phyloP scores from a whole-genome alignment of 2,888 invertebrate species.

The Epicampocera succincta region DNA sequence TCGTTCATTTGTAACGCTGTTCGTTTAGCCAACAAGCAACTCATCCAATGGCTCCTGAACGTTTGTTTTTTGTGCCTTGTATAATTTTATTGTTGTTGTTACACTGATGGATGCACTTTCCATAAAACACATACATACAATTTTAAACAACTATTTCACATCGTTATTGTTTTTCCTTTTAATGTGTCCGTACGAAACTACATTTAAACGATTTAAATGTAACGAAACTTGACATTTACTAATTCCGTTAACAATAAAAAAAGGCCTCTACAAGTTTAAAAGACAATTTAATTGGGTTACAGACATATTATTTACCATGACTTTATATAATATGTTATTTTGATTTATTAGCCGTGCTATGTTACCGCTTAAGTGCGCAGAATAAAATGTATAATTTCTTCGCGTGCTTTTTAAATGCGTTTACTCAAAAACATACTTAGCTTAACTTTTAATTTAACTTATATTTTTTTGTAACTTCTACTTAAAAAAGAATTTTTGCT shows the following conservation, averaged over 20 bases:
- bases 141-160: slow-evolving; percentile 44
- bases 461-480: no score
- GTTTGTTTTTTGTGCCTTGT: slow-evolving; percentile 7
- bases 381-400: no score
- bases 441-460: no score
- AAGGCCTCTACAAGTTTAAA: not conserved
- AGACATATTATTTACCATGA: no score
- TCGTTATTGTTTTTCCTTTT: slow-evolving; percentile 8
- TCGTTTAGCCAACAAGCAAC: slow-evolving; percentile 3
- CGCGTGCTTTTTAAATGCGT: no score
- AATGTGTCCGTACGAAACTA: slow-evolving; percentile 28
- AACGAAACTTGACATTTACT: slow-evolving; percentile 31
- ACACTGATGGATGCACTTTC: slow-evolving; percentile 37
- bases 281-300: no score
- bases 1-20: slow-evolving; percentile 14
- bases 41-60: not conserved
- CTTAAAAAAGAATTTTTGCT: no score
- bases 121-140: slow-evolving; percentile 53
- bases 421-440: no score
- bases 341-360: no score
- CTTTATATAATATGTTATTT: no score
- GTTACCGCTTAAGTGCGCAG: no score
- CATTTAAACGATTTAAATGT: slow-evolving; percentile 40
- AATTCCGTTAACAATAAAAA: slow-evolving; percentile 26
- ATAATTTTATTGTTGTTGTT: slow-evolving; percentile 22